A percentile compares a stretch with the other conserved stretches of the same genome.
Evolutionary conservation across 2,888 invertebrate genomes (phyloP).

Genomic region (Chloroclystis v-ata): DNA sequence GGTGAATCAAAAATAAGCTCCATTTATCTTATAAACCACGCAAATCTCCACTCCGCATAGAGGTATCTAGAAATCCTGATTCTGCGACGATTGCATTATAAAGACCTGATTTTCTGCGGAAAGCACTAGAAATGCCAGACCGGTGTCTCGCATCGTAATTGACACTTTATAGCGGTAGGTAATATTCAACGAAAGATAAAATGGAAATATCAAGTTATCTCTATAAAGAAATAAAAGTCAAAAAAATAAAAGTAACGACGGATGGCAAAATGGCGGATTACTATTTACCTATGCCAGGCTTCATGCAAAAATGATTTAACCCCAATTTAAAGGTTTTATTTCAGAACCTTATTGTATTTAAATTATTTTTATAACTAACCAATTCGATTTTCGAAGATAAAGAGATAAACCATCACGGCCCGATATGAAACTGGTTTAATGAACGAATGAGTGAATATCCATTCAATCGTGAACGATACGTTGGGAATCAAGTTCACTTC

Average conservation of each 20-base stretch:
- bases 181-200: too few relatives aligned
- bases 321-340: too few relatives aligned
- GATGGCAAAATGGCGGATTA: too few relatives aligned
- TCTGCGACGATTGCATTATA: conserved; percentile 20
- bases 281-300: too few relatives aligned
- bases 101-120: conserved; percentile 15
- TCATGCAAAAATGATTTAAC: too few relatives aligned
- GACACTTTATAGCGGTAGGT: neutral
- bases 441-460: conserved; percentile 54
- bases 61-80: conserved; percentile 8
- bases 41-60: conserved; percentile 12
- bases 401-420: conserved; percentile 40
- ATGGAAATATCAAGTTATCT: too few relatives aligned
- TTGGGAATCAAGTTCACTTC: conserved; percentile 53
- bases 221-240: too few relatives aligned
- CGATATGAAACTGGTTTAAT: conserved; percentile 55
- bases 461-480: conserved; percentile 58
- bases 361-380: too few relatives aligned
- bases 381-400: conserved; percentile 35
- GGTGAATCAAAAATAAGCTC: neutral
- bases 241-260: too few relatives aligned
- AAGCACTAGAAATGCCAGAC: conserved; percentile 5
- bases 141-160: neutral
- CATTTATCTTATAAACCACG: neutral
- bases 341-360: too few relatives aligned